Base-by-base conservation (phyloP, 2,888 invertebrate species). In the Oscheius onirici region DNA sequence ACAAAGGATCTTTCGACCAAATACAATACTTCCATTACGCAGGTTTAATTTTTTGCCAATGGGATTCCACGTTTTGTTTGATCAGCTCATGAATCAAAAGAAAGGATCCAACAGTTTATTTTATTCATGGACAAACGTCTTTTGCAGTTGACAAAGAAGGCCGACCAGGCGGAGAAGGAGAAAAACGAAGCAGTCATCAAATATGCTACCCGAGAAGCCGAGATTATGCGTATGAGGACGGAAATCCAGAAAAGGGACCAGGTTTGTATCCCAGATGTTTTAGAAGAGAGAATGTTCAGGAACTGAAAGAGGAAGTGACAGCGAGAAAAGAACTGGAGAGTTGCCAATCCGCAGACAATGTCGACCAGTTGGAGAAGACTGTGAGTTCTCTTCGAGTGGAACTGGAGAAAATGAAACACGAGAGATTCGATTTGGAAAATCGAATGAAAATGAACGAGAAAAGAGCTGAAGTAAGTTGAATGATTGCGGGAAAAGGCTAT, bases 151-250 rank as follows among this genome's bases (percentile, higher is more conserved):
- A 80, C 79, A 15, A 78, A 78, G 69, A 78, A 78, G 55, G 73
- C 75, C 17, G 83, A 83, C 11, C 54, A 69, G 41, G 77, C 81
- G 10, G 80, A 81, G 17, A 76, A 70, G 22, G 85, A 84, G 40
- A 84, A 83, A 67, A 82, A 85, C 54, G 83, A 78, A 26, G 81
- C 85, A 5, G 85, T 85, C 34, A 78, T 85, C 57, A 83, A 83
- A 70, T 85, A 83, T 52, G 85, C 85, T n/a, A 79, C 76, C 75
- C 44, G 82, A 51, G 85, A 85, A 61, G 78, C 78, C 0, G 85
- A 85, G 74, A 69, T 85, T 44, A 79, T 85, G 79, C 72, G 72
- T 41, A 22, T 83, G 43, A 52, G 72, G 17, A 77, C 78, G 1
- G 79, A 80, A 34, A 72, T 78, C 2, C 49, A 43, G n/a, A 73